These are phyloP conservation scores for Catostomus latipinnis DNA, from an alignment of 2,797 vertebrate genomes.

Conservation along the genomic window DNA sequence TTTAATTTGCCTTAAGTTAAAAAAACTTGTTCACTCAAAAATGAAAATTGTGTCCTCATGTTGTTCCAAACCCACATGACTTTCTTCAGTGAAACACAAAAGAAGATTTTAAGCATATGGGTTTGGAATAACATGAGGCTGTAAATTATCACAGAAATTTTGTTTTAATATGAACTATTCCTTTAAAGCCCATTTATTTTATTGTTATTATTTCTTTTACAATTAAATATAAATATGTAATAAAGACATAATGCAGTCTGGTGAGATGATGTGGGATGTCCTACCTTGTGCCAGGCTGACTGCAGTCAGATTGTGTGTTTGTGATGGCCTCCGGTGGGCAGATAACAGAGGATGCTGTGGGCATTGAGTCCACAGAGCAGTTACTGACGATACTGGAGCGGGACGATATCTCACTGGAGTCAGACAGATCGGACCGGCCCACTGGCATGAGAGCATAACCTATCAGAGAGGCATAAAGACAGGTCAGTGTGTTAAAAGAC, in stretches of 20 bases:
- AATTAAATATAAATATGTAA: too few species aligned
- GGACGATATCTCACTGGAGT: constrained; percentile 96
- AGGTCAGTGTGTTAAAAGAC: not conserved
- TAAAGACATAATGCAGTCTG: not conserved
- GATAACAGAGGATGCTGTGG: constrained; percentile 72
- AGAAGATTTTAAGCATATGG: too few species aligned
- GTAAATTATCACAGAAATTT: too few species aligned
- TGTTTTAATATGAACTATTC: too few species aligned
- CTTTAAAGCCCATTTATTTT: too few species aligned
- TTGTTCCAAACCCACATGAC: too few species aligned
- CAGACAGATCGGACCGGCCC: constrained; percentile 86
- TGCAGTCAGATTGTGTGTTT: constrained; percentile 71
- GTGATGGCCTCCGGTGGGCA: constrained; percentile 63
- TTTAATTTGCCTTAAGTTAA: too few species aligned
- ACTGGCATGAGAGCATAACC: constrained; percentile 84
- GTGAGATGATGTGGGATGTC: constrained; percentile 25
- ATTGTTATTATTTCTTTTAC: too few species aligned
- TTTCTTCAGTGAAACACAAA: too few species aligned
- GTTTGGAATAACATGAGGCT: too few species aligned
- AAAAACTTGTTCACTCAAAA: too few species aligned
- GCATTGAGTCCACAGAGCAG: constrained; percentile 90
- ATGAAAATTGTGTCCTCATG: too few species aligned
- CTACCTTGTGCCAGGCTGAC: constrained; percentile 61
- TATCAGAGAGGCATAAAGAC: constrained; percentile 56
- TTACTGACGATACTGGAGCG: constrained; percentile 92